These are phyloP conservation scores for Callyntrura guangdongensis DNA, from an alignment of 2,888 invertebrate genomes.

Conservation along the genomic window DNA sequence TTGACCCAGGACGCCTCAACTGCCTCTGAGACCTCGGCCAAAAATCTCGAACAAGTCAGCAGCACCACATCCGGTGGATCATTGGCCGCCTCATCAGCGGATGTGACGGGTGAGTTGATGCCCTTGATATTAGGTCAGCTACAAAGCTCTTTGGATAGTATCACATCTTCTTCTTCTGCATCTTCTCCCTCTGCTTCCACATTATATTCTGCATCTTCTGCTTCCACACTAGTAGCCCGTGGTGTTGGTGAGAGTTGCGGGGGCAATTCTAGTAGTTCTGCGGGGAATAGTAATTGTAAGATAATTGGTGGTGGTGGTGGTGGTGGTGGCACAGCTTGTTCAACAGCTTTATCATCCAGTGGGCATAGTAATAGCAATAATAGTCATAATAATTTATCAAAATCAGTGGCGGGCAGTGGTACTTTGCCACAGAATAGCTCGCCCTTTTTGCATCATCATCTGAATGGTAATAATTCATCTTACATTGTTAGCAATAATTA, in stretches of 20 bases:
- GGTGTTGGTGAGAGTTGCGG: constrained; percentile 16
- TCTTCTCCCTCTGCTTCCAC: constrained; percentile 42
- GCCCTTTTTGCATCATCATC: constrained; percentile 30
- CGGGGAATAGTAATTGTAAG: not conserved
- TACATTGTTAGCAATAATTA: constrained; percentile 51
- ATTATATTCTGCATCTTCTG: not conserved
- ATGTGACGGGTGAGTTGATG: constrained; percentile 85
- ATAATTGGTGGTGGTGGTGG: constrained; percentile 76
- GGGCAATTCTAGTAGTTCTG: not conserved
- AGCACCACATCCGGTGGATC: too few species aligned
- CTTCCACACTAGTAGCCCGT: not conserved
- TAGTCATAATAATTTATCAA: not conserved
- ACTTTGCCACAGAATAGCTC: constrained; percentile 10
- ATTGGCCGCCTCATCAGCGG: constrained; percentile 48
- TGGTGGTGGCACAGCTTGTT: constrained; percentile 72
- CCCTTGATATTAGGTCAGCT: constrained; percentile 85
- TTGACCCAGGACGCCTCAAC: constrained; percentile 67
- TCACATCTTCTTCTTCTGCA: constrained; percentile 56
- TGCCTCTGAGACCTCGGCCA: constrained; percentile 54
- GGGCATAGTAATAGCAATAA: constrained; percentile 59
- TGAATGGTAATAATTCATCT: constrained; percentile 36
- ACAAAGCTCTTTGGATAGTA: constrained; percentile 83
- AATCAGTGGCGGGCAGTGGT: constrained; percentile 50
- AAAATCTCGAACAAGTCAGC: constrained; percentile 11
- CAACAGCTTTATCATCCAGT: constrained; percentile 63